phyloP scores from a whole-genome alignment of 2,888 invertebrate species.

The Lacanobia oleracea region DNA sequence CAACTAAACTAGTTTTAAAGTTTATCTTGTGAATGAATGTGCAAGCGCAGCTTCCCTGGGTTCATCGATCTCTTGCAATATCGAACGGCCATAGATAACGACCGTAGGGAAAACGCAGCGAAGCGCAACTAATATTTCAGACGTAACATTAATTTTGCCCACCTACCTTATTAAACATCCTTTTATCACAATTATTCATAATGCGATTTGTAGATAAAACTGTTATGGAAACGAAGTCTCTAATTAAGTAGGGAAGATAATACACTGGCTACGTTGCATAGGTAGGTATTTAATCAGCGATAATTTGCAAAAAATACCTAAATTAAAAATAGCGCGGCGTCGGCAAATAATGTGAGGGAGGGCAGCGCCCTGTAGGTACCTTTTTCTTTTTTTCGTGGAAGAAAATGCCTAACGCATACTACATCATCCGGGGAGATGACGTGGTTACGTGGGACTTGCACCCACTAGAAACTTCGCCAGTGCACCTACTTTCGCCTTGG shows the following conservation, averaged over 20 bases:
- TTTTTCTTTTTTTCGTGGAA: too few species aligned
- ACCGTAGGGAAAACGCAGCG: neutral
- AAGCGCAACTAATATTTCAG: neutral
- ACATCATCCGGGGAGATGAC: too few species aligned
- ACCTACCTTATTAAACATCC: slow-evolving; percentile 2
- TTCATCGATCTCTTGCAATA: slow-evolving; percentile 21
- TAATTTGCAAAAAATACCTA: neutral
- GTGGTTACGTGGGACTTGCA: too few species aligned
- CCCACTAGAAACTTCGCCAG: too few species aligned
- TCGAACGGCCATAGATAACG: neutral
- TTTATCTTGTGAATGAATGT: neutral
- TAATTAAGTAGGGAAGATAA: slow-evolving; percentile 7
- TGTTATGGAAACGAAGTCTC: slow-evolving; percentile 6
- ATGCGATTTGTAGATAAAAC: slow-evolving; percentile 31
- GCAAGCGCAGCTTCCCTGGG: neutral
- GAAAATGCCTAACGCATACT: too few species aligned
- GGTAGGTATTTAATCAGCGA: slow-evolving; percentile 6
- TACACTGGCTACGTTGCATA: neutral
- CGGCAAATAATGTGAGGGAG: too few species aligned
- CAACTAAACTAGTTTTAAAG: neutral
- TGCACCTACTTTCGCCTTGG: too few species aligned
- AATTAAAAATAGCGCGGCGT: too few species aligned
- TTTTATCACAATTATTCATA: slow-evolving; percentile 24
- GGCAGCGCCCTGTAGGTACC: too few species aligned
- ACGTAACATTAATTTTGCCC: neutral